Base-by-base conservation (phyloP, 2,797 vertebrate species). In the Pteronotus mesoamericanus region DNA sequence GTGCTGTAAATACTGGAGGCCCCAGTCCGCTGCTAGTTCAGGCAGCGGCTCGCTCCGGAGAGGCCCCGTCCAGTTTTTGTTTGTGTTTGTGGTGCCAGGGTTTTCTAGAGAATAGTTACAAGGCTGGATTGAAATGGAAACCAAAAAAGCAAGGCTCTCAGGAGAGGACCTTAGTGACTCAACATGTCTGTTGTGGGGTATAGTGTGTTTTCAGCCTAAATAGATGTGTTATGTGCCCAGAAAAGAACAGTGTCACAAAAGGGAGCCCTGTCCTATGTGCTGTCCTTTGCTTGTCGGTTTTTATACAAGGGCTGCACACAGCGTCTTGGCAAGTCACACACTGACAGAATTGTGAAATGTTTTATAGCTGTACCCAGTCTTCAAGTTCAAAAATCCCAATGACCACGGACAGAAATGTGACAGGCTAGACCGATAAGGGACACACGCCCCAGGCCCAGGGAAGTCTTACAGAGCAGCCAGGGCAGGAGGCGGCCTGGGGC, bases 121-220 rank as follows among this genome's bases (percentile, higher is more conserved):
- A 46, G 51, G 57, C 24, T 37, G 5, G 1, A 83, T 93, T 85
- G 57, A 26, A 85, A 39, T 34, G 53, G 29, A 88, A 34, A n/a
- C 3, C 48, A 39, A 83, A 34, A 39, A 48, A 51, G 72, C 1
- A 29, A 79, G 39, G 64, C 37, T 72, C 77, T 95, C 84, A 55
- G 86, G 61, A 87, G 78, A 88, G n/a, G 83, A 78, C 91, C 79
- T 78, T 78, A 3, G 0, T 6, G 34, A 69, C 93, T 89, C 94
- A 86, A 2, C 74, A 68, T 93, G 92, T 84, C 83, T n/a, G 48
- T 78, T 59, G 22, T 96, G 97, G 92, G 95, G 97, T 74, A 86
- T 51, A 32, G 4, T 32, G 78, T 5, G 8, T 95, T 92, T 95
- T 94, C 84, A 86, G 92, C 66, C 44, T 26, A 53, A 88, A 0